Evolutionary conservation across 1,140 invertebrate genomes (phyloP), one percentile per base, ranked within the genome.

Genomic region (Paralvinella palmiformis): DNA sequence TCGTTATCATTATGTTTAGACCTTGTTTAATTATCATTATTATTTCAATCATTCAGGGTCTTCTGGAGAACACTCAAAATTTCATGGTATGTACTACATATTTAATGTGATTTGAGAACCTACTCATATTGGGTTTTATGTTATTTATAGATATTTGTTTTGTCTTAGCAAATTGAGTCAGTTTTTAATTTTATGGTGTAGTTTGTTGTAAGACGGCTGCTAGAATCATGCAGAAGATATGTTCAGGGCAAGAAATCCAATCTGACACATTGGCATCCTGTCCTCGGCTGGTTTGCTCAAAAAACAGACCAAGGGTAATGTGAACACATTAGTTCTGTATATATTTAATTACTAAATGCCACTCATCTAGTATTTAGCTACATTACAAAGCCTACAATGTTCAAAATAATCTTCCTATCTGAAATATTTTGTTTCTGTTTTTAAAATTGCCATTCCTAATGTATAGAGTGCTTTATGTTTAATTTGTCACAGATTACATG

Each of bases 241-340:
- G 91, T 93, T 7, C 86, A 88, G 4, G 87, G 85, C 59, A 94
- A 94, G 79, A 88, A 91, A 73, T 91, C 90, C 22, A 91, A 91
- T 75, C 84, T 95, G 33, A 94, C 91, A 41, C 92, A 96, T 77
- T 98, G 94, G 94, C 94, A 99, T 83, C 94, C 95, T 20, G 87
- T 98, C 32, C 83, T 99, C 6, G 95, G 95, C n/a, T 98, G 94
- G 93, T 94, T 95, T 81, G 88, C 90, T 10, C 91, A 95, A 70
- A 85, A 86, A 10, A 86, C 91, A 50, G 91, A 96, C 76, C 76
- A 78, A 59, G 80, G 81, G 81, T 82, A 58, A 63, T 67, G 66
- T 7, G 36, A n/a, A n/a, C n/a, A n/a, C n/a, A n/a, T n/a, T n/a
- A n/a, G n/a, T n/a, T n/a, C n/a, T n/a, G n/a, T n/a, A n/a, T n/a